phyloP scores from a whole-genome alignment of 2,888 invertebrate species.

The Cerastis rubricosa region DNA sequence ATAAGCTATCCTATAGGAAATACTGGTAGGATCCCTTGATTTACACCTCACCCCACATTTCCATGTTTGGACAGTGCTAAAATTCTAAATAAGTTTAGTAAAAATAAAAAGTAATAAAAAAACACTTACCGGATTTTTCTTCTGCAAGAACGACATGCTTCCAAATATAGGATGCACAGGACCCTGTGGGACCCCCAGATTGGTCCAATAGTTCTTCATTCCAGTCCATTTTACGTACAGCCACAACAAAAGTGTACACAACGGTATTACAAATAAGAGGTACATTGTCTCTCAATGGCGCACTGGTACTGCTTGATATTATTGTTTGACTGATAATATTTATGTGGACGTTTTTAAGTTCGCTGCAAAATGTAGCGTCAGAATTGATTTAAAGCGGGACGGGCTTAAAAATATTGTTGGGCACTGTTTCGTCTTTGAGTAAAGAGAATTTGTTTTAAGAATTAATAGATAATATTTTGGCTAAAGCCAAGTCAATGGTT shows the following conservation, averaged over 20 bases:
- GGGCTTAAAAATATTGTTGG: too few species aligned
- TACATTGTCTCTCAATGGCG: conserved; percentile 35
- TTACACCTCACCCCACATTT: too few species aligned
- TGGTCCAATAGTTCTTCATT: conserved; percentile 66
- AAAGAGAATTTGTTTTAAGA: neutral
- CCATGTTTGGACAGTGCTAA: too few species aligned
- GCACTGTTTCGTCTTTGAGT: neutral
- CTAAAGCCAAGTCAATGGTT: neutral
- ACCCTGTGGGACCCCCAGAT: conserved; percentile 62
- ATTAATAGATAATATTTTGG: neutral
- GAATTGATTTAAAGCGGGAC: neutral
- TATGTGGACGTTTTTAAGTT: neutral
- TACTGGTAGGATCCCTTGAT: too few species aligned
- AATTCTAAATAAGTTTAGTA: neutral
- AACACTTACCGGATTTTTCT: conserved; percentile 71
- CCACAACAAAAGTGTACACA: conserved; percentile 37
- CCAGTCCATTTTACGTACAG: conserved; percentile 56
- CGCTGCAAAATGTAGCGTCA: neutral
- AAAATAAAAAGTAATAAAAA: neutral
- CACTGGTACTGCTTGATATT: neutral
- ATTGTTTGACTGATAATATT: conserved; percentile 26
- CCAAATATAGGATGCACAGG: conserved; percentile 71
- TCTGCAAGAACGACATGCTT: conserved; percentile 72
- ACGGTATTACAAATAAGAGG: conserved; percentile 22
- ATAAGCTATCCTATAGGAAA: too few species aligned